Evolutionary conservation across 2,113 vertebrate genomes (phyloP).

Genomic region (Trinectes maculatus): DNA sequence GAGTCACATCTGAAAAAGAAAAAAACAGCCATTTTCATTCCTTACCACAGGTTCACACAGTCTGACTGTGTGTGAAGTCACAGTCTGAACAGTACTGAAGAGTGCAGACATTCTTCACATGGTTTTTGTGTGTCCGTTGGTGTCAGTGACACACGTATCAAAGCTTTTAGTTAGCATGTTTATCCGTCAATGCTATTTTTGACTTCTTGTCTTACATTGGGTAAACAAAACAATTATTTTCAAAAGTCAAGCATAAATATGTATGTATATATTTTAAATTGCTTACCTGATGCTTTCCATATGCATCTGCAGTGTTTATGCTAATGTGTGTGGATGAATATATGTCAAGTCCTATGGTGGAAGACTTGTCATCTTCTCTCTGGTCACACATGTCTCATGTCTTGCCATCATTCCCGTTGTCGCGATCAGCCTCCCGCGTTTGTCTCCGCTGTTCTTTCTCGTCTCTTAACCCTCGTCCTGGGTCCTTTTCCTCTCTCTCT

Average conservation of each 20-base stretch:
- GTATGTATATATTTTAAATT: too few species aligned
- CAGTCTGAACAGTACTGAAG: too few species aligned
- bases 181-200: too few species aligned
- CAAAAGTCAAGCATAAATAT: too few species aligned
- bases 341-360: slow-evolving; percentile 3
- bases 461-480: not conserved
- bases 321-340: not conserved
- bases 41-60: slow-evolving; percentile 3
- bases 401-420: slow-evolving; percentile 14
- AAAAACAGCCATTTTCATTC: not conserved
- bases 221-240: too few species aligned
- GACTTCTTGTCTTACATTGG: not conserved
- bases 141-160: too few species aligned
- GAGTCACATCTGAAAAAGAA: not conserved
- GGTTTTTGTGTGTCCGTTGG: too few species aligned
- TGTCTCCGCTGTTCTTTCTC: not conserved
- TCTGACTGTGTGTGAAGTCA: not conserved
- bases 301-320: slow-evolving; percentile 7
- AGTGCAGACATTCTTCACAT: too few species aligned
- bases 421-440: not conserved
- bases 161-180: too few species aligned
- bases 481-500: not conserved
- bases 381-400: not conserved
- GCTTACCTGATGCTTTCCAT: slow-evolving; percentile 52
- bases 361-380: slow-evolving; percentile 22